Conservation (phyloP, 1,140 invertebrate genomes). For the Hyles euphorbiae region DNA sequence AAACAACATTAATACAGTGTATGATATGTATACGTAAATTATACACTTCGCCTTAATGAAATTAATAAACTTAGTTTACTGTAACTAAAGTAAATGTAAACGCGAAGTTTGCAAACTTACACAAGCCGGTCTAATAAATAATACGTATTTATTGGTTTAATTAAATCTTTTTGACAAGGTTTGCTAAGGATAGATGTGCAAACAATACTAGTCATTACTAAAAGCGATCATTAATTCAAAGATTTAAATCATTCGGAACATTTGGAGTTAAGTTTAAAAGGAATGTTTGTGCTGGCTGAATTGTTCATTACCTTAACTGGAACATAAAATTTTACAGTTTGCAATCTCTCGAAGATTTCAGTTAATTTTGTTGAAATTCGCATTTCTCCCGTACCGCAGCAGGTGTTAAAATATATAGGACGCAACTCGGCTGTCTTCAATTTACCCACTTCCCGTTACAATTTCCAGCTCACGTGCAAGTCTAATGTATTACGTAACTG, state of each 20-base stretch:
- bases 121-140: too few species aligned
- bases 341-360: constrained; percentile 28
- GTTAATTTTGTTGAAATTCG: constrained; percentile 39
- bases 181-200: constrained; percentile 2
- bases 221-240: constrained; percentile 16
- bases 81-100: too few species aligned
- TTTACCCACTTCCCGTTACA: constrained; percentile 29
- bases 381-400: constrained; percentile 20
- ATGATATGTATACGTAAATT: too few species aligned
- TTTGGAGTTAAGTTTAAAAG: constrained; percentile 23
- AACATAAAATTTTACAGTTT: constrained; percentile 29
- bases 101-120: too few species aligned
- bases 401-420: constrained; percentile 43
- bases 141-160: too few species aligned
- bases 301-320: constrained; percentile 35
- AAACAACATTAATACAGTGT: too few species aligned
- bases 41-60: too few species aligned
- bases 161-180: too few species aligned
- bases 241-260: constrained; percentile 19
- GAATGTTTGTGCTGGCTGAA: constrained; percentile 25
- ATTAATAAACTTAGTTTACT: too few species aligned
- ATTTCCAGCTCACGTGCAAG: constrained; percentile 46
- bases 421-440: constrained; percentile 35
- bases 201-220: constrained; percentile 11
- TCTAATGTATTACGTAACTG: constrained; percentile 40